These are phyloP conservation scores for Lucifuga dentata DNA, from an alignment of 2,113 vertebrate species.

Conservation along the genomic window DNA sequence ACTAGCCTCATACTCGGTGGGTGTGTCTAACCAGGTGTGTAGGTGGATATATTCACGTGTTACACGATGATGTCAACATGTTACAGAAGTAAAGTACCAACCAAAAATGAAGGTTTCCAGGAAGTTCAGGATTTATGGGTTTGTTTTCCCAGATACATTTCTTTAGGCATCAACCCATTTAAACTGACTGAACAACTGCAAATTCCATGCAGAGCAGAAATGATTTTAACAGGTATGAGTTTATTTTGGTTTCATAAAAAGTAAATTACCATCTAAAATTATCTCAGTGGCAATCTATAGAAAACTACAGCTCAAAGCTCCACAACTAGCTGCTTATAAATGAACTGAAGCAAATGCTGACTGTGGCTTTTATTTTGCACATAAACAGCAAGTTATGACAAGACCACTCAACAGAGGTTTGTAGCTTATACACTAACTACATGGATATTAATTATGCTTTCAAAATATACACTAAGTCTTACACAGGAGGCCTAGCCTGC, in stretches of 20 bases:
- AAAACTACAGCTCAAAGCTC: constrained; percentile 26
- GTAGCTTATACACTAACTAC: constrained; percentile 55
- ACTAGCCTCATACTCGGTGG: too few relatives aligned
- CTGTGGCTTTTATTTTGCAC: constrained; percentile 30
- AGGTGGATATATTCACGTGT: too few relatives aligned
- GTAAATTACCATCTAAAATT: constrained; percentile 4
- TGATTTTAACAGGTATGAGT: neutral
- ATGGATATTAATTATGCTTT: constrained; percentile 72
- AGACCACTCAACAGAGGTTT: constrained; percentile 62
- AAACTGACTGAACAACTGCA: too few relatives aligned
- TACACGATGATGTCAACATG: too few relatives aligned
- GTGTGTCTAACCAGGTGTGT: too few relatives aligned
- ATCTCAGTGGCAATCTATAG: constrained; percentile 16
- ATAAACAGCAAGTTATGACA: constrained; percentile 53
- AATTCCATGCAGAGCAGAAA: neutral
- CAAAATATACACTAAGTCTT: constrained; percentile 13
- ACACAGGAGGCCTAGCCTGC: constrained; percentile 42
- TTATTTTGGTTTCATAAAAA: constrained; percentile 33
- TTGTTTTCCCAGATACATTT: too few relatives aligned
- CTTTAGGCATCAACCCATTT: too few relatives aligned
- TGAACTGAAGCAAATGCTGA: constrained; percentile 30
- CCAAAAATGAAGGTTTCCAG: too few relatives aligned
- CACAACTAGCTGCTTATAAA: constrained; percentile 37
- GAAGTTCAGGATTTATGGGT: too few relatives aligned
- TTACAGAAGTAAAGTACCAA: too few relatives aligned